Evolutionary conservation across 2,888 invertebrate species (phyloP), one percentile per base, ranked within the genome.

Genomic region (Pyralis farinalis): DNA sequence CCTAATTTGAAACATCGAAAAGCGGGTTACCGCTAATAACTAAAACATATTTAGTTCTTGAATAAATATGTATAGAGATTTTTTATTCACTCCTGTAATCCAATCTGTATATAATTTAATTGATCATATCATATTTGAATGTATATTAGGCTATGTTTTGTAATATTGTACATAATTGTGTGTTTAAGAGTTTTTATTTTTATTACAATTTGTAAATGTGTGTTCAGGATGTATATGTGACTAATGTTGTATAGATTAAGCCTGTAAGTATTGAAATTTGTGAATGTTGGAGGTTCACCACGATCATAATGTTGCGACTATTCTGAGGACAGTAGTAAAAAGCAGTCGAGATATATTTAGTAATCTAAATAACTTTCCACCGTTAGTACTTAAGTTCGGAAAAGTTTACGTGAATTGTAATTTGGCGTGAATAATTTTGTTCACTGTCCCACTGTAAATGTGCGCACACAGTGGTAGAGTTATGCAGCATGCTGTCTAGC

Each of bases 81-180:
- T 16, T 4, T 16, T 51, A 52, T 58, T 52, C 63, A 57, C 61
- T 69, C 64, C 63, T 55, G 61, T 53, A 62, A 58, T 66, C 70
- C 73, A 21, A 25, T 25, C 5, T 75, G 72, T 76, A 74, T 64
- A 78, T 74, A 77, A 70, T 68, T 16, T 16, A 16, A 16, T 73
- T 66, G 64, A 85, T 84, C 87, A 87, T 87, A 87, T 87, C 88
- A 87, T 68, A 70, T 78, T 72, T 64, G 68, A 64, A 67, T 63
- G 65, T 61, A 55, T 54, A 47, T 52, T 77, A 84, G 78, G 74
- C 68, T 81, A 77, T 67, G 63, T 71, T 73, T 60, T 63, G 67
- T 69, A 66, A 63, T 60, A 57, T 63, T 66, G 66, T 68, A 66
- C 43, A 69, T 69, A 71, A 54, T 44, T 47, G 43, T 44, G 44